Evolutionary conservation across 2,113 vertebrate species (phyloP).

Genomic region (Monarcha castaneiventris): DNA sequence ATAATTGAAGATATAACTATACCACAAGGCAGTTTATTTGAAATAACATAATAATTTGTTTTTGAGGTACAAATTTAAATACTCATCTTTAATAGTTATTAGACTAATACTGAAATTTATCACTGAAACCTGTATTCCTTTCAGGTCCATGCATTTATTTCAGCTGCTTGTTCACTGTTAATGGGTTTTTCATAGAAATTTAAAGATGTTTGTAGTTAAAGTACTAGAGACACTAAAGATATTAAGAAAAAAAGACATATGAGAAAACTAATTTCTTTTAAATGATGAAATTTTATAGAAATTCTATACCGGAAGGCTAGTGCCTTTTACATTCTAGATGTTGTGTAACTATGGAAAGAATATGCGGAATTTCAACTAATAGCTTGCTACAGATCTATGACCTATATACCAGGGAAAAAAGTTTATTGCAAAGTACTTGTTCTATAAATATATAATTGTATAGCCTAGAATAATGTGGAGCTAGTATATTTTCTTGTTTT

Average conservation of each 20-base stretch:
- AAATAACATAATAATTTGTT: neutral
- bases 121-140: neutral
- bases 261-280: neutral
- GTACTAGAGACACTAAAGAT: neutral
- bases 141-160: neutral
- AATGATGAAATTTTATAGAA: neutral
- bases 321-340: neutral
- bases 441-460: neutral
- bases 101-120: neutral
- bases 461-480: neutral
- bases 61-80: slow-evolving; percentile 19
- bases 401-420: neutral
- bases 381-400: neutral
- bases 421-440: neutral
- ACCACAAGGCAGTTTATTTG: neutral
- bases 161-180: neutral
- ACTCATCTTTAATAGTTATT: neutral
- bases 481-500: neutral
- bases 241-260: neutral
- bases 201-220: neutral
- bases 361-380: neutral
- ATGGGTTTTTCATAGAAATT: neutral
- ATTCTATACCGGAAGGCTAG: neutral
- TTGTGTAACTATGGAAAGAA: neutral
- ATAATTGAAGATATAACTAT: neutral